Percentiles rank a stretch among this genome's conserved stretches.
These are phyloP conservation scores for Troides aeacus DNA, from an alignment of 2,888 invertebrate species.

Conservation along the genomic window DNA sequence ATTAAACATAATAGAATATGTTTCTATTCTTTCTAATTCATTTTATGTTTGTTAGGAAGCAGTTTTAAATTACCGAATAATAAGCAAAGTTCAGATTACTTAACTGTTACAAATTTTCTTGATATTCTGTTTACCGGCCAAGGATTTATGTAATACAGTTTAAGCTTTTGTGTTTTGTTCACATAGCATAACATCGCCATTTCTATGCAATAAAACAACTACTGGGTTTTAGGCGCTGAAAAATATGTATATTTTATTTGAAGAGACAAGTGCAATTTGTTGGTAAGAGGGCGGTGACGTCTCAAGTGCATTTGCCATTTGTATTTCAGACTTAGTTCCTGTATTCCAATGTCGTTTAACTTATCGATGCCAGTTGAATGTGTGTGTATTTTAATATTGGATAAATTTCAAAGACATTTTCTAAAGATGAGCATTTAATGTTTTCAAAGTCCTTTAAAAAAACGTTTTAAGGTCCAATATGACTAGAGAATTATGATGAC, in stretches of 20 bases:
- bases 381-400: constrained; percentile 21
- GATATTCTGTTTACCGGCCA: too few relatives aligned
- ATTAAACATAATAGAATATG: too few relatives aligned
- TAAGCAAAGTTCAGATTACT: too few relatives aligned
- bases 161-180: background rate
- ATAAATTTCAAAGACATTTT: background rate
- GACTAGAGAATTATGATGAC: too few relatives aligned
- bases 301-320: constrained; percentile 54
- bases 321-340: constrained; percentile 43
- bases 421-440: background rate
- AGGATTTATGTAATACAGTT: background rate
- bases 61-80: too few relatives aligned
- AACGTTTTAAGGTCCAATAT: too few relatives aligned
- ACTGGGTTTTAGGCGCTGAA: background rate
- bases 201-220: background rate
- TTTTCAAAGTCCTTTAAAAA: background rate
- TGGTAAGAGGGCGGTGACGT: constrained; percentile 44
- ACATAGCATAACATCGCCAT: background rate
- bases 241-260: constrained; percentile 33
- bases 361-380: constrained; percentile 45
- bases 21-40: too few relatives aligned
- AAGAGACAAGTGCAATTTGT: constrained; percentile 25
- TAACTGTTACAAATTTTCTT: too few relatives aligned
- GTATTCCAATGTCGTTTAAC: constrained; percentile 44
- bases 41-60: too few relatives aligned